Evolutionary conservation across 2,888 invertebrate genomes (phyloP).

Genomic region (Spilosoma lubricipeda): DNA sequence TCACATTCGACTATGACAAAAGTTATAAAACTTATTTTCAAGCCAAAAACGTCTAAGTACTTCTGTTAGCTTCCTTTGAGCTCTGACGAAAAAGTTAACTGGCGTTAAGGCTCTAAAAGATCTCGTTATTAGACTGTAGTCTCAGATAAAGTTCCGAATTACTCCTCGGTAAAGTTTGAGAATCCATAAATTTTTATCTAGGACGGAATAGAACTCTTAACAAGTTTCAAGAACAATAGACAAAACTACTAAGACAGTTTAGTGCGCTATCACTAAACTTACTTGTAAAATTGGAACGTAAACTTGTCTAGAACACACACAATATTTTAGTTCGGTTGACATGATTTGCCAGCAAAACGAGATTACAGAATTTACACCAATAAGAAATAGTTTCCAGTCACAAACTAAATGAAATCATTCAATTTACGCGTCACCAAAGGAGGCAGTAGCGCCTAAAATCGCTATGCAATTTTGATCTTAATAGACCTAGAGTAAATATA

Average conservation of each 20-base stretch:
- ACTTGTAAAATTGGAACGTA: neutral
- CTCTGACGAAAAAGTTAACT: neutral
- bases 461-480: neutral
- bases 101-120: neutral
- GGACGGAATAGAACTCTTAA: slow-evolving; percentile 22
- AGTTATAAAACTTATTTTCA: neutral
- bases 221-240: slow-evolving; percentile 21
- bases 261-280: slow-evolving; percentile 18
- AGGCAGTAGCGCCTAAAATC: neutral
- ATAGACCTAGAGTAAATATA: neutral
- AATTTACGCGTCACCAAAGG: neutral
- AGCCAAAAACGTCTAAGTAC: neutral
- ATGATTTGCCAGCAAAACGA: neutral
- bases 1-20: neutral
- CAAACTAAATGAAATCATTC: neutral
- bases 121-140: neutral
- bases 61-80: neutral
- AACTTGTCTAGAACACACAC: neutral
- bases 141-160: neutral
- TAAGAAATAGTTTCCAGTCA: neutral
- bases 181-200: slow-evolving; percentile 31
- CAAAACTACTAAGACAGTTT: slow-evolving; percentile 22
- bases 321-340: neutral
- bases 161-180: slow-evolving; percentile 8
- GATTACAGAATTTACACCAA: neutral